phyloP scores from a whole-genome alignment of 2,888 invertebrate genomes.

The Dryocosmus kuriphilus region DNA sequence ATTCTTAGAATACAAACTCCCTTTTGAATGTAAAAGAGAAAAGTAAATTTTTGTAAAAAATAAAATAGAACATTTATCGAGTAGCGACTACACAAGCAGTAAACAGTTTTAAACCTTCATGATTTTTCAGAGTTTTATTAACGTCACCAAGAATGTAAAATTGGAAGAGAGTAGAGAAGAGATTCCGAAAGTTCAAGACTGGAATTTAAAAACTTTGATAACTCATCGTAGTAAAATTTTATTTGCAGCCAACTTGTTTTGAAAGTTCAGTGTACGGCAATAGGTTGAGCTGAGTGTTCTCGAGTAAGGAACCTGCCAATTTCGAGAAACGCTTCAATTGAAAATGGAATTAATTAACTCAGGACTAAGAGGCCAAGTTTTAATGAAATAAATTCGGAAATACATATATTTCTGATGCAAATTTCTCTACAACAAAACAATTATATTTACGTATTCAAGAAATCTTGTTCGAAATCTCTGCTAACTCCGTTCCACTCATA shows the following conservation, averaged over 20 bases:
- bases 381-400: constrained; percentile 24
- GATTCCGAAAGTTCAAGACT: constrained; percentile 31
- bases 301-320: constrained; percentile 37
- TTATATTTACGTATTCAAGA: not conserved
- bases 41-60: not conserved
- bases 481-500: constrained; percentile 35
- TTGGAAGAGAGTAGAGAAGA: constrained; percentile 39
- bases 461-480: constrained; percentile 30
- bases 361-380: constrained; percentile 16
- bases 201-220: constrained; percentile 21
- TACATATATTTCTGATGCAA: constrained; percentile 1
- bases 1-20: not conserved
- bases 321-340: constrained; percentile 30
- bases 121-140: constrained; percentile 36
- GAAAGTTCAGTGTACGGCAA: constrained; percentile 1
- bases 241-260: constrained; percentile 21
- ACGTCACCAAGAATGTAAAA: constrained; percentile 41
- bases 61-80: not conserved
- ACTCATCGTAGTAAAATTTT: not conserved
- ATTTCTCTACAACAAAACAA: not conserved
- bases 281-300: constrained; percentile 30
- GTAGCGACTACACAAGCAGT: not conserved
- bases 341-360: constrained; percentile 26
- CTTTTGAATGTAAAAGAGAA: not conserved
- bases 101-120: not conserved